phyloP scores from a whole-genome alignment of 1,140 invertebrate genomes.

The Drosophila hydei region DNA sequence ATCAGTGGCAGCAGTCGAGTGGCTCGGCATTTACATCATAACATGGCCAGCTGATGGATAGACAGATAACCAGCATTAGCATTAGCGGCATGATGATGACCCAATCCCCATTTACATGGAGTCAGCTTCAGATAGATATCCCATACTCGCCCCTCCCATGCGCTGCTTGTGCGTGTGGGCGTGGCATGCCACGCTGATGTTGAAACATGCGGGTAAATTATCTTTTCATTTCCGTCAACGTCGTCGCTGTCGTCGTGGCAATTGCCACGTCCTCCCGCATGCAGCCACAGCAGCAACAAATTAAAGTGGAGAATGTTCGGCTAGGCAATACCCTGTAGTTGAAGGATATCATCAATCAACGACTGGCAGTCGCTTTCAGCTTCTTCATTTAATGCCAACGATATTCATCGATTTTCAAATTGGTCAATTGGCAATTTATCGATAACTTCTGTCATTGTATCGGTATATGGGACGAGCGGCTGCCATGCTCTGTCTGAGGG shows the following conservation, averaged over 20 bases:
- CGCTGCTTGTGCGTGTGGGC: slow-evolving; percentile 23
- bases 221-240: slow-evolving; percentile 78
- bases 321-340: neutral
- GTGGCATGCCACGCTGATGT: slow-evolving; percentile 48
- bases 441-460: too few relatives aligned
- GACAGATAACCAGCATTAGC: slow-evolving; percentile 79
- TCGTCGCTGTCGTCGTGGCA: slow-evolving; percentile 41
- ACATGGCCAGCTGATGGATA: slow-evolving; percentile 76
- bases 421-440: too few relatives aligned
- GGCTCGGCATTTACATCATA: slow-evolving; percentile 72
- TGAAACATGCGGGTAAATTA: slow-evolving; percentile 79
- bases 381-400: too few relatives aligned
- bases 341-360: too few relatives aligned
- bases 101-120: slow-evolving; percentile 14
- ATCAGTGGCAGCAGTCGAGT: slow-evolving; percentile 36
- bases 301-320: neutral
- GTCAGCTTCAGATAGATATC: neutral
- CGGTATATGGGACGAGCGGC: too few relatives aligned
- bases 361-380: too few relatives aligned
- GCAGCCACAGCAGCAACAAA: neutral
- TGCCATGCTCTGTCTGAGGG: too few relatives aligned
- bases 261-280: slow-evolving; percentile 44
- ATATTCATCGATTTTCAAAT: neutral
- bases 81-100: slow-evolving; percentile 60
- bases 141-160: neutral